A percentile compares a stretch with the other conserved stretches of the same genome.
Evolutionary conservation across 2,888 invertebrate species (phyloP).

Genomic region (Fragum fragum): DNA sequence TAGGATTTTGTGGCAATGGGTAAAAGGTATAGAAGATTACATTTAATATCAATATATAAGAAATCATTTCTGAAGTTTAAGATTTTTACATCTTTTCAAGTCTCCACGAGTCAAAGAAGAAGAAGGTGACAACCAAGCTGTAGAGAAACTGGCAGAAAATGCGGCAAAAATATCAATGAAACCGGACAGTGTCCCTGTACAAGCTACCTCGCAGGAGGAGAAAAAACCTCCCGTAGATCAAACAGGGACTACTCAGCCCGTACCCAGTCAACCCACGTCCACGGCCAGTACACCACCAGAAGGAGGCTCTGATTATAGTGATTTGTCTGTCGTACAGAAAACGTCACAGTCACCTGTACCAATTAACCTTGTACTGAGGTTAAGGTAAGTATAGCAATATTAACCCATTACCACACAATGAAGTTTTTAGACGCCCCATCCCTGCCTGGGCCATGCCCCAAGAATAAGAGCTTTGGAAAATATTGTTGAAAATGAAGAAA

Average conservation of each 20-base stretch:
- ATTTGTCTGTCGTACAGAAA: neutral
- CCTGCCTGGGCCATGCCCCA: too few relatives aligned
- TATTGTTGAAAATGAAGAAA: too few relatives aligned
- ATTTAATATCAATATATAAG: too few relatives aligned
- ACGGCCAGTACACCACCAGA: constrained; percentile 1
- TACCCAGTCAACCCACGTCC: neutral
- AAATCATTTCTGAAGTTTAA: too few relatives aligned
- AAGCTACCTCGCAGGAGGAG: neutral
- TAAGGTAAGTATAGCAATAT: constrained; percentile 71
- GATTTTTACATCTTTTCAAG: too few relatives aligned
- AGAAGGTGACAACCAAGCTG: constrained; percentile 50
- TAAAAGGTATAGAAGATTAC: too few relatives aligned
- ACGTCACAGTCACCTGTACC: constrained; percentile 44
- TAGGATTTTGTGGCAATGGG: too few relatives aligned
- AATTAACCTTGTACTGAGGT: constrained; percentile 81
- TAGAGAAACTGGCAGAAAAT: constrained; percentile 50
- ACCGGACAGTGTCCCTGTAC: neutral
- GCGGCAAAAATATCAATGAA: constrained; percentile 46
- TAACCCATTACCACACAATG: too few relatives aligned
- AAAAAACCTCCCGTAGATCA: constrained; percentile 15
- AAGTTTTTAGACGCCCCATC: too few relatives aligned
- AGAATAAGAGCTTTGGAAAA: too few relatives aligned
- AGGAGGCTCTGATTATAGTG: neutral
- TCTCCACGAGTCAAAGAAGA: constrained; percentile 41
- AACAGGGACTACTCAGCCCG: constrained; percentile 3